Conservation (phyloP, 2,113 vertebrate species). For the Macaca mulatta region DNA sequence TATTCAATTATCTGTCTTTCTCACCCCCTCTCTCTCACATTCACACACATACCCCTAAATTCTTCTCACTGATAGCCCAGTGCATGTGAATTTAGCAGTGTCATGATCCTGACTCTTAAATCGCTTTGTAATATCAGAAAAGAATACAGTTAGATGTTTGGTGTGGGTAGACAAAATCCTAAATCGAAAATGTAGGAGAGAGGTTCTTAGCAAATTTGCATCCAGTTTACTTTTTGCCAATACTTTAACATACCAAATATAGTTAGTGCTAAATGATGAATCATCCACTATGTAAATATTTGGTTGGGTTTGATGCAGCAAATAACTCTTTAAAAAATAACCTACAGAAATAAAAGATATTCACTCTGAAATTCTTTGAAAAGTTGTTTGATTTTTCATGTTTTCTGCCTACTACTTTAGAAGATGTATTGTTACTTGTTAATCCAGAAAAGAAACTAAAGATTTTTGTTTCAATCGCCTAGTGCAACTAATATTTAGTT, state of each 20-base stretch:
- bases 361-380: background rate
- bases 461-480: background rate
- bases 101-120: background rate
- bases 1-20: background rate
- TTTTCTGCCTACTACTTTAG: background rate
- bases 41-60: background rate
- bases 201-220: background rate
- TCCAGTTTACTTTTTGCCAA: background rate
- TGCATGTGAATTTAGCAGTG: background rate
- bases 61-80: background rate
- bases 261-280: background rate
- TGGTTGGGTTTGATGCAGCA: background rate
- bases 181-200: background rate
- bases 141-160: background rate
- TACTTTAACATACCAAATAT: background rate
- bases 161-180: background rate
- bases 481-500: background rate
- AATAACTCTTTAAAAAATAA: conserved; percentile 16
- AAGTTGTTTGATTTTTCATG: background rate
- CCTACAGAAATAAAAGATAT: background rate
- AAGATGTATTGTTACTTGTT: background rate
- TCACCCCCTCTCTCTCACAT: background rate
- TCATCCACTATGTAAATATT: background rate
- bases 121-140: background rate
- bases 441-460: background rate